Conservation (phyloP, 2,113 vertebrate genomes). For the Sialia sialis region DNA sequence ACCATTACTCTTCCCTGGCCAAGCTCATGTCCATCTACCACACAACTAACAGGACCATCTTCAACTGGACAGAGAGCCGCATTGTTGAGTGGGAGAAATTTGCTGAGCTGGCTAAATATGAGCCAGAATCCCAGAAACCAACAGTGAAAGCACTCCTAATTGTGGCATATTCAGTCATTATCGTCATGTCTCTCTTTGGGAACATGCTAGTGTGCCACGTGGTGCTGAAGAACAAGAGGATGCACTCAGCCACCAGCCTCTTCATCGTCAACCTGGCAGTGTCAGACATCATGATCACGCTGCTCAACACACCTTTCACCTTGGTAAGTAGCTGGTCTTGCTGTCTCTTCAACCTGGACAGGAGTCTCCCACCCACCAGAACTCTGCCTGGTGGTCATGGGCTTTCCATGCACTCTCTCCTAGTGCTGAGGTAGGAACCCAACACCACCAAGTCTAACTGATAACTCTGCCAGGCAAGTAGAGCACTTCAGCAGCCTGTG, state of each 20-base stretch:
- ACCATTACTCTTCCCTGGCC: constrained; percentile 13
- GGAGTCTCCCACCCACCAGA: neutral
- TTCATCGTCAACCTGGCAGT: constrained; percentile 64
- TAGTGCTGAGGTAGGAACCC: neutral
- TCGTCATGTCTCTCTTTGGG: constrained; percentile 76
- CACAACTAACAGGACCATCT: constrained; percentile 12
- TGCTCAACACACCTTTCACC: constrained; percentile 69
- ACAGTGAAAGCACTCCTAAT: constrained; percentile 36
- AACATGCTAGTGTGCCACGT: constrained; percentile 78
- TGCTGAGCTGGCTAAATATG: constrained; percentile 43
- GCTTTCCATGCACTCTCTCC: neutral
- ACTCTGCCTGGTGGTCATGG: neutral
- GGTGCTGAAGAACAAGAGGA: constrained; percentile 76
- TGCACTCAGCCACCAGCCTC: constrained; percentile 70
- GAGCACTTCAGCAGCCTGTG: neutral
- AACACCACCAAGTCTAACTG: neutral
- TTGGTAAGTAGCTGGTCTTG: constrained; percentile 33
- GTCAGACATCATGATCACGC: constrained; percentile 64
- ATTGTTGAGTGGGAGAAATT: constrained; percentile 66
- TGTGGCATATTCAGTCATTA: constrained; percentile 68
- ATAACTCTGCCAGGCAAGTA: neutral
- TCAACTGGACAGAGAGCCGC: constrained; percentile 59
- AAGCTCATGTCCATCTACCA: constrained; percentile 32
- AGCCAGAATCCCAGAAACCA: constrained; percentile 50
- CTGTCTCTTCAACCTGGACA: neutral